Base-by-base conservation (phyloP, 2,113 vertebrate genomes). In the Zapus hudsonius region DNA sequence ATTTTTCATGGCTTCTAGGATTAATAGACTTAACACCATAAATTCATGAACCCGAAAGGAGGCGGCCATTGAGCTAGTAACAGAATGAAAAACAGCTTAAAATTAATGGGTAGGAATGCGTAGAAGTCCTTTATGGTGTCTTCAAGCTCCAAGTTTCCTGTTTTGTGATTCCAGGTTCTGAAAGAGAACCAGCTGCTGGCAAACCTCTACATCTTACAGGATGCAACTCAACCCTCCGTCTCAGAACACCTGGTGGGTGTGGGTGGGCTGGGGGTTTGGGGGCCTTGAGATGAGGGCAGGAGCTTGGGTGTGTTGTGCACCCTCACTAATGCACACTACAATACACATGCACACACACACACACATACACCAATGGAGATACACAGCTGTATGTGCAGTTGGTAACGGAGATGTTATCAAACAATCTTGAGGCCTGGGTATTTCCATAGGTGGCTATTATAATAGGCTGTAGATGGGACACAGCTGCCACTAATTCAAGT, bases 131-230 rank as follows among this genome's bases (percentile, higher is more conserved):
- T 78, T 20, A 61, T 55, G 29, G 44, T 42, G 7, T 17, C 67
- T n/a, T 92, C 81, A 73, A 87, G 57, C 40, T 55, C 73, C 57
- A 64, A 81, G 67, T 36, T 78, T 55, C 44, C 89, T n/a, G 2
- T 80, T 90, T 83, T 81, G 89, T 94, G 76, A 93, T 47, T 84
- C 63, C 55, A 93, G 89, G 61, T 81, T 87, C 42, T 70, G 42
- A 44, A 89, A 80, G 67, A 59, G 57, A 44, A 38, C 20, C 90
- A 63, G 38, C 81, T 23, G 44, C 79, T 7, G n/a, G 74, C 55
- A 84, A 31, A 66, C 47, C 52, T 27, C 38, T 8, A 33, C 42
- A 59, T 20, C 87, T 55, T 42, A 69, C 36, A 59, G 74, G 29
- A 89, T 66, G 94, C 38, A 67, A 33, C 27, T 67, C 88, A 52